Evolutionary conservation across 2,888 invertebrate species (phyloP).

Genomic region (Sycophila texana): DNA sequence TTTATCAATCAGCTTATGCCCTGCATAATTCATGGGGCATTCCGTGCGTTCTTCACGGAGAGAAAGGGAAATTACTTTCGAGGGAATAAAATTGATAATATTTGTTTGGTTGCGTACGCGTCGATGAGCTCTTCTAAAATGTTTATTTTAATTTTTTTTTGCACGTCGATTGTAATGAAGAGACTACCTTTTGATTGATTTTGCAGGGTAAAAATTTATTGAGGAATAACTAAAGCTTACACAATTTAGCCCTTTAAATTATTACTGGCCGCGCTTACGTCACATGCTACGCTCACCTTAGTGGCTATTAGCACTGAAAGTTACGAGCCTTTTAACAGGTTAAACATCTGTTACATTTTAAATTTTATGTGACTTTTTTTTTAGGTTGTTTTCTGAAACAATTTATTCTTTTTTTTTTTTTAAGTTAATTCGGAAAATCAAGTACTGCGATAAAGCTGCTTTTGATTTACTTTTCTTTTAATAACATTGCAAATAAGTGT

Average conservation of each 20-base stretch:
- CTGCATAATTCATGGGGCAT: too few relatives aligned
- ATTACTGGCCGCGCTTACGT: constrained; percentile 1
- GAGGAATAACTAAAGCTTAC: not conserved
- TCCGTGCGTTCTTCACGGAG: too few relatives aligned
- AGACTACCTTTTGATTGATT: not conserved
- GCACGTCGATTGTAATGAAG: not conserved
- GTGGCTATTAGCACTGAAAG: constrained; percentile 4
- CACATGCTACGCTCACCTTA: not conserved
- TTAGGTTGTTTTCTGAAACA: not conserved
- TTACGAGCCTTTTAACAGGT: constrained; percentile 22
- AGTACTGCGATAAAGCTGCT: not conserved
- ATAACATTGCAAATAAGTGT: not conserved
- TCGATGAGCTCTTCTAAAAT: too few relatives aligned
- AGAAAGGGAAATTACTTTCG: too few relatives aligned
- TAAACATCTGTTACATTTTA: constrained; percentile 25
- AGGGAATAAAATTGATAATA: too few relatives aligned
- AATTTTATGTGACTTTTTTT: constrained; percentile 1
- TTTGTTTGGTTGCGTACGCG: too few relatives aligned
- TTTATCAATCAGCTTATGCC: too few relatives aligned
- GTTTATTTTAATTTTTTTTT: too few relatives aligned
- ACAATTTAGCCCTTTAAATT: constrained; percentile 17
- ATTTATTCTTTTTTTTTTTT: too few relatives aligned
- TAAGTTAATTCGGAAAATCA: not conserved
- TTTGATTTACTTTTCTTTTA: not conserved
- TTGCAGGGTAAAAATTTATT: not conserved